Percentiles rank a stretch among this genome's conserved stretches.
These are phyloP conservation scores for Limnothrissa miodon DNA, from an alignment of 2,113 vertebrate species.

Conservation along the genomic window DNA sequence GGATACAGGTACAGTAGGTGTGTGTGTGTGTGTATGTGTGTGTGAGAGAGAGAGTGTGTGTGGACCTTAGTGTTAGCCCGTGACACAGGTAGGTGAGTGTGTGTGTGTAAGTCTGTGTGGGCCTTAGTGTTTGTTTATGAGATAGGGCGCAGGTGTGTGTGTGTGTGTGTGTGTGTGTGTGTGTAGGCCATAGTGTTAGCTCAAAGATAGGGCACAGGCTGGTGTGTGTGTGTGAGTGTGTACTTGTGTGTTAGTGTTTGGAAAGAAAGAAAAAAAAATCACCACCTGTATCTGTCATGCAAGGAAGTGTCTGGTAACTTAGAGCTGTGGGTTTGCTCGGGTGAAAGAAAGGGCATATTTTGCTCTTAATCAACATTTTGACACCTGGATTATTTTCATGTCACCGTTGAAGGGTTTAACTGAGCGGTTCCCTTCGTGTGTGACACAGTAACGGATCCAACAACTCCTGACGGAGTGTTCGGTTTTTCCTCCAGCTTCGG, in stretches of 20 bases:
- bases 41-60: no score
- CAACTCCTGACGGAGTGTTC: background rate
- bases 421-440: no score
- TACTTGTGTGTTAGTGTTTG: background rate
- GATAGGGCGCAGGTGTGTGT: constrained; percentile 84
- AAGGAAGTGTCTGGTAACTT: background rate
- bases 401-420: background rate
- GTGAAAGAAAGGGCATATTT: background rate
- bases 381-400: background rate
- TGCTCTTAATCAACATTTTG: background rate
- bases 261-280: background rate
- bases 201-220: constrained; percentile 98
- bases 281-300: background rate
- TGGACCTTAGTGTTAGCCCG: no score
- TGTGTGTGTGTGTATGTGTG: background rate
- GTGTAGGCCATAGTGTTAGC: constrained; percentile 53
- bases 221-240: constrained; percentile 28
- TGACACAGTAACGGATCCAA: no score
- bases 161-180: background rate
- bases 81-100: no score
- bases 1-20: constrained; percentile 88
- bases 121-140: constrained; percentile 76
- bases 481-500: constrained; percentile 80
- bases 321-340: background rate
- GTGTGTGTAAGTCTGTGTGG: background rate